Conservation (phyloP, 2,797 vertebrate species). For the Petrocephalus sullivani region DNA sequence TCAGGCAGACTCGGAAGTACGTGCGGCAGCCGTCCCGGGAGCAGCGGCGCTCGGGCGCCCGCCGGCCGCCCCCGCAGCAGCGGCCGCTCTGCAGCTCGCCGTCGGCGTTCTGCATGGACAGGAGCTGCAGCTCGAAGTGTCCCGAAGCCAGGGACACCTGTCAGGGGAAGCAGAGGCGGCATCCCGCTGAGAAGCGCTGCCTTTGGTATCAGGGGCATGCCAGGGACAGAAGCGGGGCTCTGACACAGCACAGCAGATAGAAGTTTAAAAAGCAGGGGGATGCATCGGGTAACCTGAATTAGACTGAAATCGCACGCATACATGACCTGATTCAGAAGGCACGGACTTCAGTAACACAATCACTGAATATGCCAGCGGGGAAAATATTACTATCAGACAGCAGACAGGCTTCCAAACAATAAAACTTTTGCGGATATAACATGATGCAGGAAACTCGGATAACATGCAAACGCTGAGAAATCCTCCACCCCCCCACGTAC, state of each 20-base stretch:
- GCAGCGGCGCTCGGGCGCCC: slow-evolving; percentile 65
- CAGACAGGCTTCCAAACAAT: not conserved
- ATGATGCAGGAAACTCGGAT: not conserved
- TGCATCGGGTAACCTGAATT: not conserved
- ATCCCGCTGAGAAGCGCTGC: not conserved
- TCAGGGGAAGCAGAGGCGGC: slow-evolving; percentile 30
- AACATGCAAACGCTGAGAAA: too few species aligned
- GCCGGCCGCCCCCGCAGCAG: slow-evolving; percentile 75
- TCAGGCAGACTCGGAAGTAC: slow-evolving; percentile 85
- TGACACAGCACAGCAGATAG: too few species aligned
- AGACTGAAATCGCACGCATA: not conserved
- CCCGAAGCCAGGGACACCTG: slow-evolving; percentile 78
- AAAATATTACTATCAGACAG: not conserved
- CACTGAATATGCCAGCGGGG: not conserved
- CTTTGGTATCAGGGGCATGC: not conserved
- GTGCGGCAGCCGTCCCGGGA: slow-evolving; percentile 76
- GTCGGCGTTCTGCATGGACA: slow-evolving; percentile 79
- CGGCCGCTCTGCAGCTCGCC: slow-evolving; percentile 77
- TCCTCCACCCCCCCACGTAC: slow-evolving; percentile 51
- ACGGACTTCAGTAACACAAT: not conserved
- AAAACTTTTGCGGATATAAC: not conserved
- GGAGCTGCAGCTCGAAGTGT: slow-evolving; percentile 82
- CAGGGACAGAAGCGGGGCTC: not conserved
- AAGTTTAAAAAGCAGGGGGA: not conserved
- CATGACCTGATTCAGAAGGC: not conserved